These are phyloP conservation scores for Asbolus verrucosus DNA, from an alignment of 1,140 invertebrate species.

Conservation along the genomic window DNA sequence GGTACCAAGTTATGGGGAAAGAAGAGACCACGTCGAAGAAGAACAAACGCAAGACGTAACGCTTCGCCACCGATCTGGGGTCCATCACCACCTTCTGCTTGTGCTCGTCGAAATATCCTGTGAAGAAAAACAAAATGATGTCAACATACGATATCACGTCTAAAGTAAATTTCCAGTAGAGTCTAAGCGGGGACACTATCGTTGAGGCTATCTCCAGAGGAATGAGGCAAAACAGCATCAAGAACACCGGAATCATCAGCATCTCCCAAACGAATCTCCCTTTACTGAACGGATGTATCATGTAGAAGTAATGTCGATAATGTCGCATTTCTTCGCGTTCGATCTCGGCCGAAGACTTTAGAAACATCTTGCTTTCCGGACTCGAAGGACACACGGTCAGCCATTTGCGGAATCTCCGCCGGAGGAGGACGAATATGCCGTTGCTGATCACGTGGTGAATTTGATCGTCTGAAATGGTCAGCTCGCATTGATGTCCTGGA, in stretches of 20 bases:
- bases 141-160: not conserved
- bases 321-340: not conserved
- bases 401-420: not conserved
- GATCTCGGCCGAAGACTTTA: not conserved
- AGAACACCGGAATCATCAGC: constrained; percentile 4
- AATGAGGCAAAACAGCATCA: not conserved
- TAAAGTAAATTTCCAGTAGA: not conserved
- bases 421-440: not conserved
- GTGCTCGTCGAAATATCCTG: constrained; percentile 41
- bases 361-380: not conserved
- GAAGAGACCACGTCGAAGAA: constrained; percentile 14
- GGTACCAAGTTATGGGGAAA: not conserved
- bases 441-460: no score
- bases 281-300: constrained; percentile 4
- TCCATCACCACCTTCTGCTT: constrained; percentile 28
- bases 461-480: not conserved
- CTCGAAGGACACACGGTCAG: not conserved
- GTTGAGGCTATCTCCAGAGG: not conserved
- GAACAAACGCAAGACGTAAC: not conserved
- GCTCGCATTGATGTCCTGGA: not conserved
- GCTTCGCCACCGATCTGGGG: not conserved
- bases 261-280: not conserved
- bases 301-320: not conserved
- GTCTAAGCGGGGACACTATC: not conserved
- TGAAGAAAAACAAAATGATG: constrained; percentile 42